Evolutionary conservation across 1,140 invertebrate species (phyloP), one percentile per base, ranked within the genome.

Genomic region (Tribolium castaneum): DNA sequence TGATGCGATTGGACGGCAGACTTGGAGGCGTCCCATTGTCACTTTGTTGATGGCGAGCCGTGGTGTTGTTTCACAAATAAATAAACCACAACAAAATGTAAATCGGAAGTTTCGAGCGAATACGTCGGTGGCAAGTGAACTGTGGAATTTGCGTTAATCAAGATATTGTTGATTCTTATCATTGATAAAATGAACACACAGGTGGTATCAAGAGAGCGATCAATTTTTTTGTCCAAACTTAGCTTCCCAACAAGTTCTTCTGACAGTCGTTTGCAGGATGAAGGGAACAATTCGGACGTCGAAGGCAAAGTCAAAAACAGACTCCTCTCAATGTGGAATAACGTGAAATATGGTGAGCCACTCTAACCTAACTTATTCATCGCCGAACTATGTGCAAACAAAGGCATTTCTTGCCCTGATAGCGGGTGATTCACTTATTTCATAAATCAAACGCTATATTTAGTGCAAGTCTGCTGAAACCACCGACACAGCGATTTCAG

Each of bases 251-350:
- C 78, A 30, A 81, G 77, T 76, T 78, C 75, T 45, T 75, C 82
- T 12, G 76, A 76, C 59, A 73, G 45, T 75, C 71, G 71, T 45
- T 49, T 86, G 54, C 84, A 87, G 62, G 87, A 89, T 70, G 81
- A 86, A 9, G 83, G 78, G 14, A 83, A 82, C n/a, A 71, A 78
- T 5, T 82, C 85, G 2, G 91, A 93, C 81, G 88, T 90, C 75
- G 92, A 91, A 85, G 92, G 93, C 80, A 95, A 94, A 88, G 91
- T 96, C 76, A 95, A 96, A 87, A 94, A 93, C 12, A 92, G 93
- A 78, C 85, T 96, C 50, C 86, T 95, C 81, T 95, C 94, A 51
- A 93, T 95, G 90, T 96, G 95, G 95, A 96, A 96, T 86, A 96
- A 96, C 87, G 90, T 97, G 59, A 96, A 95, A 90, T 96, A 96